Evolutionary conservation across 2,888 invertebrate genomes (phyloP), one percentile per base, ranked within the genome.

Genomic region (Dasypogon diadema): DNA sequence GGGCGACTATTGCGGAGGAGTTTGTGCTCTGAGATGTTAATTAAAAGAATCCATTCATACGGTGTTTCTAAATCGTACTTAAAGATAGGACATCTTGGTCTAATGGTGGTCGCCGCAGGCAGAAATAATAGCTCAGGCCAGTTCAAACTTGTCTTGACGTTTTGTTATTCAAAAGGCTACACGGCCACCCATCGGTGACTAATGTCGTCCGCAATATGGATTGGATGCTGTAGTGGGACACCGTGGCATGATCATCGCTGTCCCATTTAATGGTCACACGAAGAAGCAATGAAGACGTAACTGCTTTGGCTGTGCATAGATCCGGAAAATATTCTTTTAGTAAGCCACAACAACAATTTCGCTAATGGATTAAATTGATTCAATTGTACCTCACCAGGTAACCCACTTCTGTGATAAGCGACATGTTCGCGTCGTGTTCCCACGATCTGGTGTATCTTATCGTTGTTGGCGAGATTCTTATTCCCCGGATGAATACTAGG

Each of bases 301-400:
- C 18, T 54, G 60, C 18, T 8, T 12, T 37, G 37, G 48, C 21
- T 70, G 54, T 51, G 70, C 70, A 70, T 16, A 54, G 70, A 70
- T 70, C 70, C 70, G 70, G 70, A 51, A 70, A 54, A 70, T 54
- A 54, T 70, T 54, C 37, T 70, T 54, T 54, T 54, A 54, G 70
- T 70, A 70, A 70, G 70, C 54, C 70, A 70, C 70, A 70, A 54
- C 54, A 54, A 26, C 70, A 54, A 70, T 70, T 70, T 70, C 21
- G 70, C 70, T 70, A 70, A 70, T 70, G 70, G 70, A 70, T 54
- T 54, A 70, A 70, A 70, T 70, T 70, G 70, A 70, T 70, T 70
- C 70, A 70, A 70, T 70, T 70, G 70, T 70, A 54, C 54, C 54
- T 70, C 54, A 54, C 54, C 54, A 51, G 54, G 70, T 70, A 70